phyloP scores from a whole-genome alignment of 2,888 invertebrate species.

The Diogma glabrata region DNA sequence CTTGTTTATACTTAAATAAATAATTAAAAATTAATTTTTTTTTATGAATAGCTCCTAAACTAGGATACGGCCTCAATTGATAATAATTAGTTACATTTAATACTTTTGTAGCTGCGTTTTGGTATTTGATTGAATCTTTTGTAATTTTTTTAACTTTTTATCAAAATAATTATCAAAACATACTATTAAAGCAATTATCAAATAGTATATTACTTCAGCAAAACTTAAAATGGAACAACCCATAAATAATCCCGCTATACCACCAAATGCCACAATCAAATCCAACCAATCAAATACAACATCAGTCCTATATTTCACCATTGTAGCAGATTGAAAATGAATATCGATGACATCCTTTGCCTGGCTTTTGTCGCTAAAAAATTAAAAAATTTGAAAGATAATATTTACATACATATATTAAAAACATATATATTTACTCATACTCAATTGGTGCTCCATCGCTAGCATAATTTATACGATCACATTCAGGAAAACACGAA shows the following conservation, averaged over 20 bases:
- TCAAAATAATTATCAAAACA: no score
- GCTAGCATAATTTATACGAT: slow-evolving; percentile 21
- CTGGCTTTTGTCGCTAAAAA: background rate
- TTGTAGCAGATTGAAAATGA: slow-evolving; percentile 25
- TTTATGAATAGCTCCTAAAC: no score
- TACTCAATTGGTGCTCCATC: slow-evolving; percentile 15
- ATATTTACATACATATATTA: background rate
- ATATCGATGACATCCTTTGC: slow-evolving; percentile 24
- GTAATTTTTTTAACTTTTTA: no score
- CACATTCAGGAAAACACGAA: slow-evolving; percentile 29
- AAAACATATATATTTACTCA: background rate
- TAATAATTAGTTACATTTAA: no score
- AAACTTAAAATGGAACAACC: slow-evolving; percentile 35
- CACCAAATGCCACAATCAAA: slow-evolving; percentile 28
- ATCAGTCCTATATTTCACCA: slow-evolving; percentile 27
- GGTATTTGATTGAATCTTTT: no score
- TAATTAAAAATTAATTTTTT: no score
- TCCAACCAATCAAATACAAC: slow-evolving; percentile 26
- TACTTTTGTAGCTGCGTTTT: no score
- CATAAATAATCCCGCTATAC: slow-evolving; percentile 29
- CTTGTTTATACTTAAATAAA: no score
- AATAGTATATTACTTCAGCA: slow-evolving; percentile 36
- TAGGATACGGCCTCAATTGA: no score
- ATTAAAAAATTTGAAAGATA: background rate
- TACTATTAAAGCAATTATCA: no score